Evolutionary conservation across 2,113 vertebrate genomes (phyloP).

Genomic region (Trichechus manatus): DNA sequence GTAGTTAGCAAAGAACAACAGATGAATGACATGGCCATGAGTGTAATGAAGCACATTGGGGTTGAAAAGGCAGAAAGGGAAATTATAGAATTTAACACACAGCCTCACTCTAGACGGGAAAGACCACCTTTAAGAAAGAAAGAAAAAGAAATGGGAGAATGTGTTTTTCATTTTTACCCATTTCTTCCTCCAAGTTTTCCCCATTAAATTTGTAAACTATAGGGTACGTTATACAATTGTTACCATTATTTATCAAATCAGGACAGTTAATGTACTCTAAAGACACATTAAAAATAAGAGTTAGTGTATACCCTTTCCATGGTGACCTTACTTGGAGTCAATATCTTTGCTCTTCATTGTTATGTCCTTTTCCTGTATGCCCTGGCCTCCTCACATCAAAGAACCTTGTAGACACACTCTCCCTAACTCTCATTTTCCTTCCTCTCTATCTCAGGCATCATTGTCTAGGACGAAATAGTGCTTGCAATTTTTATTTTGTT

Average conservation of each 20-base stretch:
- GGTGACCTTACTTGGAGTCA: constrained; percentile 49
- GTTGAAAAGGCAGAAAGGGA: constrained; percentile 29
- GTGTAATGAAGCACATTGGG: background rate
- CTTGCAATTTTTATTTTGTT: constrained; percentile 34
- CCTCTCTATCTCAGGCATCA: background rate
- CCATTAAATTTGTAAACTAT: constrained; percentile 63
- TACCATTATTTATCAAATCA: constrained; percentile 70
- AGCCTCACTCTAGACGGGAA: background rate
- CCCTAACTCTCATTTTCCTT: background rate
- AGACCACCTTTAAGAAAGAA: constrained; percentile 66
- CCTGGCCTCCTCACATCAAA: background rate
- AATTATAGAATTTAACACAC: constrained; percentile 42
- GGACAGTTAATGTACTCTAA: constrained; percentile 29
- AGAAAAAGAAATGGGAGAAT: constrained; percentile 43
- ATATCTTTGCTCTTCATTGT: constrained; percentile 25
- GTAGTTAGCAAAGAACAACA: constrained; percentile 64
- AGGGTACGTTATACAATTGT: constrained; percentile 41
- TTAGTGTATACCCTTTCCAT: background rate
- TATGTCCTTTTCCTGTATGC: background rate
- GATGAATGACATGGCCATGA: background rate
- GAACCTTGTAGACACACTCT: background rate
- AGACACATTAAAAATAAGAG: constrained; percentile 22
- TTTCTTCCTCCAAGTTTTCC: constrained; percentile 57
- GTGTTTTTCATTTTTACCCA: constrained; percentile 68
- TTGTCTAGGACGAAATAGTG: background rate